A percentile compares a stretch with the other conserved stretches of the same genome.
Conservation (phyloP, 1,140 invertebrate species). For the Atopsyche davidsoni region DNA sequence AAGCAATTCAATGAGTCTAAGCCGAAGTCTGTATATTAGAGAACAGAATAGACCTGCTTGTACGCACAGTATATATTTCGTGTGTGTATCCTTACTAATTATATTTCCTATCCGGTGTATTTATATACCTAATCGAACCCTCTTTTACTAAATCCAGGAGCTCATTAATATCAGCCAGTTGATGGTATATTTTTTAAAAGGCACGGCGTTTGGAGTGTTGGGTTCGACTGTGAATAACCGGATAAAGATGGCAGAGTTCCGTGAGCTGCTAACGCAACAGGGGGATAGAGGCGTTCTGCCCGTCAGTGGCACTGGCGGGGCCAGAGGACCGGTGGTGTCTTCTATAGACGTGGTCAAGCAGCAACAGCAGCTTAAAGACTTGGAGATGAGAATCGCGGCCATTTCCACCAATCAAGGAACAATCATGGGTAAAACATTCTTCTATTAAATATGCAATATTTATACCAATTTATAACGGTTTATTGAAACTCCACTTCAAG, state of each 20-base stretch:
- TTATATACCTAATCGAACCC: too few relatives aligned
- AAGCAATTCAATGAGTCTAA: too few relatives aligned
- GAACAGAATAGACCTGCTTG: too few relatives aligned
- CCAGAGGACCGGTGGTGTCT: not conserved
- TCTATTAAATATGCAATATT: too few relatives aligned
- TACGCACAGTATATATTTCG: too few relatives aligned
- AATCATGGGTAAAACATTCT: constrained; percentile 25
- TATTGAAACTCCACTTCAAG: too few relatives aligned
- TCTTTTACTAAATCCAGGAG: not conserved
- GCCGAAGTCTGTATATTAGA: too few relatives aligned
- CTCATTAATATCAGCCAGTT: not conserved
- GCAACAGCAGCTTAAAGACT: constrained; percentile 14
- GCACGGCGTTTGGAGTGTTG: constrained; percentile 60
- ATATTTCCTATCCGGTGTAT: too few relatives aligned
- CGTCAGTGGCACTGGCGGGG: not conserved
- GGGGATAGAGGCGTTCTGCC: constrained; percentile 35
- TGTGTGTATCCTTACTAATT: too few relatives aligned
- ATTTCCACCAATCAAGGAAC: constrained; percentile 25
- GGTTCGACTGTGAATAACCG: constrained; percentile 61
- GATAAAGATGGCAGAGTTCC: constrained; percentile 59
- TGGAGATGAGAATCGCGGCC: constrained; percentile 24
- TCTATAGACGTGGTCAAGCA: constrained; percentile 2
- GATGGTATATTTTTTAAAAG: constrained; percentile 33
- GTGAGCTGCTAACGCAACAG: constrained; percentile 51
- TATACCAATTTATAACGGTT: too few relatives aligned